Base-by-base conservation (phyloP, 64 coral and sea anemone genomes). In the Stichodactyla mertensii region DNA sequence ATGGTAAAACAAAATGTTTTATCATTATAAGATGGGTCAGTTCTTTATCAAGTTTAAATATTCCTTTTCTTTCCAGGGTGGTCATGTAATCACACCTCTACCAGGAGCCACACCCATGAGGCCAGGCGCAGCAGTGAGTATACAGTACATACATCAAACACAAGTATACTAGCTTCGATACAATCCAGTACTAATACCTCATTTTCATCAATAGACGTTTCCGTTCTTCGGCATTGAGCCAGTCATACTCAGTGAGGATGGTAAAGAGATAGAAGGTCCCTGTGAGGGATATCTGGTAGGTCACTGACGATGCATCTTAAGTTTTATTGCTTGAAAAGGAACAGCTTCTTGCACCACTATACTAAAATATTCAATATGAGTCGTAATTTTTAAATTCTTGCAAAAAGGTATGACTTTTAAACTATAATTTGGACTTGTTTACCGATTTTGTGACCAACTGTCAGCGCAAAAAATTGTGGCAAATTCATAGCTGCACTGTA, bases 181-280 rank as follows among this genome's bases (percentile, higher is more conserved):
- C 5, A 36, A 82, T 52, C 54, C 54, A 51, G 5, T 74, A 9
- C 24, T 74, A 69, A 69, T 69, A 7, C 6, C n/a, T 22, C 7
- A 22, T 69, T n/a, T 74, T 26, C 11, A 74, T 27, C 27, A 27
- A 10, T 52, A 99, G 97, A 95, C 93, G 79, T 99, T 95, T 82
- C 97, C 97, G 16, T 99, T 99, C 79, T 99, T 99, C 86, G 97
- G 97, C 87, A 85, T 99, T 55, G 93, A 92, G 4, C 90, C 97
- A 86, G 97, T 92, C 66, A 91, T 99, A 23, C 87, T 99, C 71
- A 90, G 92, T 86, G 93, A 99, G 55, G 86, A 99, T 82, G 97
- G 97, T 16, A 89, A 89, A 64, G 97, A 99, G 27, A 64, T 99
- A 23, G 97, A 99, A 77, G 97, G 97, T 67, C 54, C 88, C 11